These are phyloP conservation scores for Chiroxiphia lanceolata DNA, from an alignment of 2,797 vertebrate genomes.

Conservation along the genomic window DNA sequence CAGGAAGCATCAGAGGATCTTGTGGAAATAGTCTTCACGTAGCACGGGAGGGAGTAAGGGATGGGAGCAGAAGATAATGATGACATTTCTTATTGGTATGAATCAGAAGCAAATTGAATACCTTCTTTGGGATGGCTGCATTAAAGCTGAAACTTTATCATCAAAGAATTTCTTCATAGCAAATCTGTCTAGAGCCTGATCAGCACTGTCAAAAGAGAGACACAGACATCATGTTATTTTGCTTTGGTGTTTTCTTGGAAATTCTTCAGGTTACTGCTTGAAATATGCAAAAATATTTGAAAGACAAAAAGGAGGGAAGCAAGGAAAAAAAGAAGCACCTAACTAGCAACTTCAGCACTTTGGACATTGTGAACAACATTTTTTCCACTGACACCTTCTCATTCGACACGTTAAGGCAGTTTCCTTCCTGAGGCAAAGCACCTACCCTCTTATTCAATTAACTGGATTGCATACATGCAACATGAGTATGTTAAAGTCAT, in stretches of 20 bases:
- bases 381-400: not conserved
- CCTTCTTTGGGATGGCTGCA: conserved; percentile 97
- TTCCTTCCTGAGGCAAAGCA: not conserved
- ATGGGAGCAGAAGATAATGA: not conserved
- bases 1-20: not conserved
- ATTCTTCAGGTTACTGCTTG: not conserved
- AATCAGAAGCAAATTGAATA: conserved; percentile 66
- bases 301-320: not conserved
- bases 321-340: not conserved
- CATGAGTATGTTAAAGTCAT: not conserved
- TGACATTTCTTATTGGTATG: not conserved
- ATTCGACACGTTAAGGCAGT: not conserved
- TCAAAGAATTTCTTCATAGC: conserved; percentile 98
- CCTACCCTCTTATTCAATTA: not conserved
- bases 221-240: not conserved
- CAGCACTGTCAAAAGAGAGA: conserved; percentile 82
- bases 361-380: not conserved
- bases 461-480: not conserved
- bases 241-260: not conserved
- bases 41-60: not conserved
- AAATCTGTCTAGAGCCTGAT: conserved; percentile 95
- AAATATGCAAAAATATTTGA: not conserved
- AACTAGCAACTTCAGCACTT: not conserved
- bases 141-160: conserved; percentile 92
- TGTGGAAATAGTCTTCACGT: not conserved